Evolutionary conservation across 2,888 invertebrate genomes (phyloP), one percentile per base, ranked within the genome.

Genomic region (Hyppa rectilinea): DNA sequence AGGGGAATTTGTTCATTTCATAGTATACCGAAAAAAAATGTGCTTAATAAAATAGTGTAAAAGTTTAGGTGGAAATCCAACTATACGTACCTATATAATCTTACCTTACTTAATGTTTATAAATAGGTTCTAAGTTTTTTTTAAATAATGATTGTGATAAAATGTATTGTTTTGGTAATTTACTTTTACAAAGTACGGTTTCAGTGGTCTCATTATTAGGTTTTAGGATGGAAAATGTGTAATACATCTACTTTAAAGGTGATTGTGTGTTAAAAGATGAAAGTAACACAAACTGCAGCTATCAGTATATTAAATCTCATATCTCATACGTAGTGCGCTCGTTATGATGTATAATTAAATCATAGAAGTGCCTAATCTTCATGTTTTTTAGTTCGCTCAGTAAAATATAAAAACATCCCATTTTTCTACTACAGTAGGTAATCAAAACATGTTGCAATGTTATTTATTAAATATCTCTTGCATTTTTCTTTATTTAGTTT

Each of bases 201-300:
- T 70, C 77, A 62, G 78, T 81, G 77, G 81, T 76, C 77, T 81
- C 53, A 65, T 78, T 79, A 40, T 71, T 53, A 55, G 20, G 36
- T 53, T 59, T 50, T 61, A 47, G 4, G 49, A 61, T 55, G 20
- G 7, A 47, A 47, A 52, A 29, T 20, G 4, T 14, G 26, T 14
- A n/a, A 36, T 26, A 26, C 26, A 58, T 5, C 23, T 34, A 12
- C n/a, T 26, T 23, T n/a, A 26, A 47, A 31, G 45, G 5, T n/a
- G 14, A n/a, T 72, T 40, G 14, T 10, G 12, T 31, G 49, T 26
- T 55, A 31, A 31, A 29, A 40, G 12, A 6, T 20, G 23, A 58
- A 38, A 47, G 64, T 34, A 47, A 64, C n/a, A 36, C 6, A 71
- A 43, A 65, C n/a, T 50, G n/a, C 20, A 40, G 14, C 26, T 72